phyloP scores from a whole-genome alignment of 2,797 vertebrate species.

The Netta rufina region DNA sequence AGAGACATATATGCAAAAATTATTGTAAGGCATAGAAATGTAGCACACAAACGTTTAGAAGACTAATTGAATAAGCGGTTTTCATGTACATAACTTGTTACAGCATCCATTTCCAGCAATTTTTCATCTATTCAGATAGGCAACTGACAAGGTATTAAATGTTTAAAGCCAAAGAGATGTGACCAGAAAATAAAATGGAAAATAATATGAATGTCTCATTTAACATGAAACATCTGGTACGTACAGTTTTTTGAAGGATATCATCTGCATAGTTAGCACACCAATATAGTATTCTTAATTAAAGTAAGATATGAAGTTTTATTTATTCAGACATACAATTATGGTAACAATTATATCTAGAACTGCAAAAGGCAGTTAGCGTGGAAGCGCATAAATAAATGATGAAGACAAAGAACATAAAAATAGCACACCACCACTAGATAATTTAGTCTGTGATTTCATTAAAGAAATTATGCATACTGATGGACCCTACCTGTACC shows the following conservation, averaged over 20 bases:
- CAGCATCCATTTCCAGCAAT: not conserved
- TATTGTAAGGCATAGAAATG: not conserved
- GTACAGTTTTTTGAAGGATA: not conserved
- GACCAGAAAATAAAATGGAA: not conserved
- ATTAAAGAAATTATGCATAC: not conserved
- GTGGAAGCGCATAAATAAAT: slow-evolving; percentile 12
- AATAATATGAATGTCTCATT: not conserved
- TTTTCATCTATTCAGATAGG: not conserved
- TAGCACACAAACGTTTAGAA: not conserved
- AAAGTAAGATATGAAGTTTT: not conserved
- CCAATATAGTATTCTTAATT: not conserved
- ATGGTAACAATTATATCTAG: not conserved
- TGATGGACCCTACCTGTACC: not conserved
- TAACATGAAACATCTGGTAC: not conserved
- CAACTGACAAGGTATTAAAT: not conserved
- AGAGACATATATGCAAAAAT: not conserved
- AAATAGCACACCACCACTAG: not conserved
- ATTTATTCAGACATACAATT: not conserved
- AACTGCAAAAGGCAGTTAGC: not conserved
- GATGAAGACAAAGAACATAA: not conserved
- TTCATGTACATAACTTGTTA: not conserved
- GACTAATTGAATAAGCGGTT: not conserved
- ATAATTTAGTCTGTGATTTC: not conserved
- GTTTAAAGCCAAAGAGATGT: not conserved
- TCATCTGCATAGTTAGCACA: not conserved